Evolutionary conservation across 2,113 vertebrate genomes (phyloP).

Genomic region (Triplophysa siluroides): DNA sequence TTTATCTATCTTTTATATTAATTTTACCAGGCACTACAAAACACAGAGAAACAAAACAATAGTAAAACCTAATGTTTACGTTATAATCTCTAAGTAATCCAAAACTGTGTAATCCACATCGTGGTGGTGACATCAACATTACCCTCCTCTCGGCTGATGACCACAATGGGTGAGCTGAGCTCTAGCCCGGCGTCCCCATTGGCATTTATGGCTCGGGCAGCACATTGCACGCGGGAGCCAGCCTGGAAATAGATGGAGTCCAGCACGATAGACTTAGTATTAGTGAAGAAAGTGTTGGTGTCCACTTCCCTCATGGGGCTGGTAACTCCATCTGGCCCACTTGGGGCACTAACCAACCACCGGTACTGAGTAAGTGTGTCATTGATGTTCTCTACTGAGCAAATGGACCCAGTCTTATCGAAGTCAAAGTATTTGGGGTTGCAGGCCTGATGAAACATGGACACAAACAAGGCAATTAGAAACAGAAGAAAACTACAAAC

Average conservation of each 20-base stretch:
- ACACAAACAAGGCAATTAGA: conserved; percentile 16
- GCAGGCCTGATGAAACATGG: conserved; percentile 70
- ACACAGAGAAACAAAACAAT: neutral
- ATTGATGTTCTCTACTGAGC: conserved; percentile 79
- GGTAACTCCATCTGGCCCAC: conserved; percentile 78
- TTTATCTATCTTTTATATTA: neutral
- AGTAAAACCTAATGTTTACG: neutral
- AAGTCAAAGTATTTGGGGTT: conserved; percentile 84
- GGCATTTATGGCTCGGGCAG: conserved; percentile 76
- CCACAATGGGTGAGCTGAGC: conserved; percentile 74
- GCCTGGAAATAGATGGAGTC: conserved; percentile 85
- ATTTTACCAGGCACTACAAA: neutral
- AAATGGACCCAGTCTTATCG: conserved; percentile 85
- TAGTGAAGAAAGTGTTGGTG: conserved; percentile 83
- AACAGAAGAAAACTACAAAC: neutral
- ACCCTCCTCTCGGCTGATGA: conserved; percentile 80
- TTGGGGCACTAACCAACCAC: conserved; percentile 81
- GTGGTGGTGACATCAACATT: conserved; percentile 39
- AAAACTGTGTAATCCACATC: neutral
- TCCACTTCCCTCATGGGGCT: conserved; percentile 83
- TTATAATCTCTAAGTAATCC: neutral
- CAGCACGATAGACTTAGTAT: conserved; percentile 81
- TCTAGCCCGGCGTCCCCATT: conserved; percentile 79
- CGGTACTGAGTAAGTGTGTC: conserved; percentile 81
- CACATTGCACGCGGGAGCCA: conserved; percentile 80